Evolutionary conservation across 2,888 invertebrate species (phyloP), one percentile per base, ranked within the genome.

Genomic region (Pseudococcus longispinus): DNA sequence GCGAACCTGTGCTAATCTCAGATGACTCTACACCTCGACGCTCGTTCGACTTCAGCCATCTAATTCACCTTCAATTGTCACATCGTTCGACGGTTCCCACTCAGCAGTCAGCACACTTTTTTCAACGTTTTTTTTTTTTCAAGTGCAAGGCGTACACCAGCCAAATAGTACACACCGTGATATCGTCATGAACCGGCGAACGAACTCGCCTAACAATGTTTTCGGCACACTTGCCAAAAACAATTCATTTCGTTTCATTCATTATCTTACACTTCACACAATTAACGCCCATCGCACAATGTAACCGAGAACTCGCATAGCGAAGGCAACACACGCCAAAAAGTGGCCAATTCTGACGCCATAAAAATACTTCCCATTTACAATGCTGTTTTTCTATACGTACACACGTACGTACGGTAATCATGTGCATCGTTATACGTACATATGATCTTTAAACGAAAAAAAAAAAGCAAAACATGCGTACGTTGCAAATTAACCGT

Each of bases 171-270:
- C 55, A 20, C n/a, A 55, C 55, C 5, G 4, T 23, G 13, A 23
- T 20, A 23, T 60, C 60, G 60, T 60, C 13, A 6, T 20, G 23
- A 6, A 15, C 60, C 60, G 60, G 60, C 60, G 60, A 60, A 60
- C 60, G 60, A 60, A 60, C 60, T 60, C 60, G 60, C 60, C 60
- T 20, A 60, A 60, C 60, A 60, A 60, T 60, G 60, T 60, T 60
- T 60, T 60, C 60, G 60, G 60, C 60, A 60, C 60, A 60, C 60
- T 60, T 60, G 60, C 60, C 60, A 60, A 60, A 60, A 60, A 60
- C 60, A 60, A 60, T 60, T 60, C 60, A 60, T 60, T 60, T 60
- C 60, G 60, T 60, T 60, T 60, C 60, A 60, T 60, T 60, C 60
- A 60, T 60, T 60, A 60, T 60, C 60, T 20, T 60, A 20, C 20